Conservation (phyloP, 2,888 invertebrate genomes). For the Galeopsomyia nigrocyanea region DNA sequence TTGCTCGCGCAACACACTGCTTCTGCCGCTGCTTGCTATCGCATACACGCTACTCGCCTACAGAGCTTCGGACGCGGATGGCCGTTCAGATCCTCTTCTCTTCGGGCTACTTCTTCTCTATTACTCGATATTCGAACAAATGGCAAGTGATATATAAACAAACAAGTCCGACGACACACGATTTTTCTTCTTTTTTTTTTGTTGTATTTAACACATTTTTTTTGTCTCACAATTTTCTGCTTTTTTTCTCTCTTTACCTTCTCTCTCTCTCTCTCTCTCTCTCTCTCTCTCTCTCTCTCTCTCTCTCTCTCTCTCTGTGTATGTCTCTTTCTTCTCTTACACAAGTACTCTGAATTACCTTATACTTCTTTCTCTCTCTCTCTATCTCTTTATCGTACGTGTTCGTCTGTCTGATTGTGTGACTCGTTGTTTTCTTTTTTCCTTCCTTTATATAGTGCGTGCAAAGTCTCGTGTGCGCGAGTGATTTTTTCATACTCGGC, state of each 20-base stretch:
- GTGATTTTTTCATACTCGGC: constrained; percentile 2
- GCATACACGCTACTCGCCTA: too few relatives aligned
- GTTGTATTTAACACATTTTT: constrained; percentile 3
- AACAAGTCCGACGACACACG: too few relatives aligned
- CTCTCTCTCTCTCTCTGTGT: not conserved
- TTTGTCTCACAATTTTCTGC: not conserved
- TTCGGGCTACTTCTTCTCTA: too few relatives aligned
- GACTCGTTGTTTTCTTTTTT: not conserved
- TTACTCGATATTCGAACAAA: too few relatives aligned
- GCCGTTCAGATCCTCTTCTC: too few relatives aligned
- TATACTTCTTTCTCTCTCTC: not conserved
- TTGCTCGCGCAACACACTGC: constrained; percentile 19
- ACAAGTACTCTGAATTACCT: too few relatives aligned
- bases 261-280: not conserved
- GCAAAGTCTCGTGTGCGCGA: not conserved
- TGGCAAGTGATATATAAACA: too few relatives aligned
- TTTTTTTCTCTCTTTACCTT: not conserved
- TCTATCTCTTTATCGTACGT: not conserved
- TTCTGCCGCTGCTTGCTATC: constrained; percentile 20
- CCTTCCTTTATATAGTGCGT: too few relatives aligned
- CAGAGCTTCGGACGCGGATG: too few relatives aligned
- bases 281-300: not conserved
- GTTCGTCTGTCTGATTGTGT: not conserved
- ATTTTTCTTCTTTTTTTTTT: too few relatives aligned
- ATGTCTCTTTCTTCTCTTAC: not conserved